A percentile compares a stretch with the other conserved stretches of the same genome.
Evolutionary conservation across 2,888 invertebrate species (phyloP).

Genomic region (Exocentrus adspersus): DNA sequence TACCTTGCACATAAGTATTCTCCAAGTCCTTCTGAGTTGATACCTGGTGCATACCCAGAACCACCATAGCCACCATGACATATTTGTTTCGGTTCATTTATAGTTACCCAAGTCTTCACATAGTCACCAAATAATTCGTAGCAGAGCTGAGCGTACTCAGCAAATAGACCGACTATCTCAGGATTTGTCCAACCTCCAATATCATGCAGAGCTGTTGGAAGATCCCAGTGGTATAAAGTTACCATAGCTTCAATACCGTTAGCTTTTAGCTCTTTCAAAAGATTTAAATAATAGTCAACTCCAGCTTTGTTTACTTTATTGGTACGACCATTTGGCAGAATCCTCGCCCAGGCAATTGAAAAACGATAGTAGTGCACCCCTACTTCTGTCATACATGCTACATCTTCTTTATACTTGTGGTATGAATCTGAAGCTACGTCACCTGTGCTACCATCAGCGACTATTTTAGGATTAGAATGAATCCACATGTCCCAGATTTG

Average conservation of each 20-base stretch:
- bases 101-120: constrained; percentile 65
- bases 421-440: constrained; percentile 76
- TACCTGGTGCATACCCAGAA: constrained; percentile 53
- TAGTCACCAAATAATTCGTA: constrained; percentile 46
- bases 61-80: constrained; percentile 52
- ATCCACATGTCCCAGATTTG: constrained; percentile 43
- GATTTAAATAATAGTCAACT: constrained; percentile 43
- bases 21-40: constrained; percentile 64
- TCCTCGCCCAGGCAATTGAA: constrained; percentile 51
- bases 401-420: constrained; percentile 72
- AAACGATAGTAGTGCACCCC: constrained; percentile 67
- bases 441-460: constrained; percentile 62
- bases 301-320: constrained; percentile 64
- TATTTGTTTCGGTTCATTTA: constrained; percentile 64
- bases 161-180: constrained; percentile 66
- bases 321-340: constrained; percentile 69
- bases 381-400: constrained; percentile 67
- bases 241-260: constrained; percentile 67
- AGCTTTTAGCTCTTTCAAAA: constrained; percentile 58
- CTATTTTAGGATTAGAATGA: constrained; percentile 30
- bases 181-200: constrained; percentile 65
- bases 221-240: constrained; percentile 68
- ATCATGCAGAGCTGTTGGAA: constrained; percentile 65
- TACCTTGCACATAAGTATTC: constrained; percentile 74
- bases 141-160: constrained; percentile 66